Percentiles rank a stretch among this genome's conserved stretches.
phyloP scores from a whole-genome alignment of 2,888 invertebrate genomes.

The Plusia festucae region DNA sequence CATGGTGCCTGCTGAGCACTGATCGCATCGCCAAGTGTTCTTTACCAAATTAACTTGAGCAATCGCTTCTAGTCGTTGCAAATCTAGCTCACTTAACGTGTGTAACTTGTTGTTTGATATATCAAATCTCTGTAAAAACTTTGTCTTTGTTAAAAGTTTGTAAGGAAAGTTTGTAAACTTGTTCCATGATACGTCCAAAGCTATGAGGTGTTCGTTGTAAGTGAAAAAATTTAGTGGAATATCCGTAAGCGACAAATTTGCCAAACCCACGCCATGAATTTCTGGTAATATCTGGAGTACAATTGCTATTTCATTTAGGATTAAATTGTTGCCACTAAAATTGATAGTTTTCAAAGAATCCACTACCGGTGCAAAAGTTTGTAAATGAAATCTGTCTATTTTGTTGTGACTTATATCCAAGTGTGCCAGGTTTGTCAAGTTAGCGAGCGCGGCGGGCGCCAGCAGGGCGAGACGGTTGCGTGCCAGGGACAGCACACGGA shows the following conservation, averaged over 20 bases:
- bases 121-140: conserved; percentile 91
- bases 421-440: conserved; percentile 91
- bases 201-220: conserved; percentile 89
- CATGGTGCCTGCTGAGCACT: conserved; percentile 90
- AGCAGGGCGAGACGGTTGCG: conserved; percentile 93
- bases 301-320: conserved; percentile 87
- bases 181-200: conserved; percentile 93
- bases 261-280: conserved; percentile 89
- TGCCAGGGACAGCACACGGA: conserved; percentile 90
- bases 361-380: conserved; percentile 90
- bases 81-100: conserved; percentile 89
- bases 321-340: conserved; percentile 92
- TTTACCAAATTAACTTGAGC: conserved; percentile 87
- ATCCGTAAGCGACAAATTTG: conserved; percentile 89
- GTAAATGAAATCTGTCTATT: conserved; percentile 91
- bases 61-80: conserved; percentile 89
- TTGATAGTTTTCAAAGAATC: conserved; percentile 91
- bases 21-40: conserved; percentile 92
- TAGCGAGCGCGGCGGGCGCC: conserved; percentile 92
- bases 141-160: conserved; percentile 88
- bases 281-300: conserved; percentile 89
- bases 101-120: conserved; percentile 93
- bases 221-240: conserved; percentile 90
- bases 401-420: conserved; percentile 94
- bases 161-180: conserved; percentile 90